Percentiles rank a stretch among this genome's conserved stretches.
phyloP scores from a whole-genome alignment of 2,797 vertebrate genomes.

The Phoxinus dragarum region DNA sequence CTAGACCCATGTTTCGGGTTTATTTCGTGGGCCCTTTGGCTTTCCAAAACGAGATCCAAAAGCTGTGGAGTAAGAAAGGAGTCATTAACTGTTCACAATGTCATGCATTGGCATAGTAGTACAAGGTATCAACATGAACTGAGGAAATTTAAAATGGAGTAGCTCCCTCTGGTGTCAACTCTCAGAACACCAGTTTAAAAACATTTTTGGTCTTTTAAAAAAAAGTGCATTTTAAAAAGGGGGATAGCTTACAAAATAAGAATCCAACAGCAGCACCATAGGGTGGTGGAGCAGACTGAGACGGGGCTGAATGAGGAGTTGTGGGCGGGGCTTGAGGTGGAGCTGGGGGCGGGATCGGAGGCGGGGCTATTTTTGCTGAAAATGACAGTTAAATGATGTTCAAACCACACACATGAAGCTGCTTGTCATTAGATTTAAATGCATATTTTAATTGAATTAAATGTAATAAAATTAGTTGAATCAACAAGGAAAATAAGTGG shows the following conservation, averaged over 20 bases:
- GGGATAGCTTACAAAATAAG: conserved; percentile 69
- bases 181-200: neutral
- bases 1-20: conserved; percentile 77
- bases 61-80: conserved; percentile 62
- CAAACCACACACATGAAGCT: neutral
- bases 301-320: accelerated
- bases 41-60: conserved; percentile 80
- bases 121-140: neutral
- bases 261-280: conserved; percentile 61
- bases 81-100: neutral
- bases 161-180: conserved; percentile 35
- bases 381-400: conserved; percentile 4
- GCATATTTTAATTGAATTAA: neutral
- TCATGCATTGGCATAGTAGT: neutral
- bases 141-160: neutral
- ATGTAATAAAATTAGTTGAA: neutral
- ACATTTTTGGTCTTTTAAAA: neutral
- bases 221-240: neutral
- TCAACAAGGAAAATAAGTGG: neutral
- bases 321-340: conserved; percentile 44
- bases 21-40: conserved; percentile 80
- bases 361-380: conserved; percentile 67
- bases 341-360: conserved; percentile 42
- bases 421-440: neutral
- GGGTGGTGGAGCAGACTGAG: conserved; percentile 40